A percentile compares a stretch with the other conserved stretches of the same genome.
These are phyloP conservation scores for Laothoe populi DNA, from an alignment of 2,888 invertebrate species.

Conservation along the genomic window DNA sequence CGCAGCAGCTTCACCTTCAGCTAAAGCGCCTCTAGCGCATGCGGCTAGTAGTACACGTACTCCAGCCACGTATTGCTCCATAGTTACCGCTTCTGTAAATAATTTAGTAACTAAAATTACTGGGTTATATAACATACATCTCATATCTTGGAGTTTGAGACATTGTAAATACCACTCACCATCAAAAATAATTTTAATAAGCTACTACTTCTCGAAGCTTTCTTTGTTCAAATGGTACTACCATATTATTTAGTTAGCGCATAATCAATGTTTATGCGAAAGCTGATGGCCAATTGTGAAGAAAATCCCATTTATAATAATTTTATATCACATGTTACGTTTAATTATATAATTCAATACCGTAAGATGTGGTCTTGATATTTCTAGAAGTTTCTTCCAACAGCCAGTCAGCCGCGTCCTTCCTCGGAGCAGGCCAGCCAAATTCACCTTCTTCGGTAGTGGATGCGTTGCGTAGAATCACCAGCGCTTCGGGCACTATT, in stretches of 20 bases:
- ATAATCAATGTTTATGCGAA: no score
- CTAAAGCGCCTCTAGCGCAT: conserved; percentile 85
- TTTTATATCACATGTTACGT: no score
- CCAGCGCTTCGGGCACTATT: conserved; percentile 83
- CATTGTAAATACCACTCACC: no score
- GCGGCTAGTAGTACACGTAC: conserved; percentile 85
- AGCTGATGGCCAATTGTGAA: no score
- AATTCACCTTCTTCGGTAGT: conserved; percentile 88
- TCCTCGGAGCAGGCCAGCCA: conserved; percentile 86
- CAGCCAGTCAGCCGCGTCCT: conserved; percentile 87
- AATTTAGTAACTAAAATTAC: no score
- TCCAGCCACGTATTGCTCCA: conserved; percentile 87
- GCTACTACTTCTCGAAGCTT: no score
- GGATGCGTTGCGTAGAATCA: conserved; percentile 84
- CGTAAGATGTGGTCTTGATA: conserved; percentile 83
- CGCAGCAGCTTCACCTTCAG: conserved; percentile 87
- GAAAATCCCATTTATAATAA: no score
- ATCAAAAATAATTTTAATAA: no score
- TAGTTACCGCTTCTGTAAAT: conserved; percentile 73
- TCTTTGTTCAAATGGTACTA: no score
- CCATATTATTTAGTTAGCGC: no score
- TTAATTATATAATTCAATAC: conserved; percentile 42
- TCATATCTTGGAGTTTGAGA: no score
- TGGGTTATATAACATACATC: no score
- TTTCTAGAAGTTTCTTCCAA: conserved; percentile 85